Conservation (phyloP, 1,140 invertebrate species). For the Listronotus bonariensis region DNA sequence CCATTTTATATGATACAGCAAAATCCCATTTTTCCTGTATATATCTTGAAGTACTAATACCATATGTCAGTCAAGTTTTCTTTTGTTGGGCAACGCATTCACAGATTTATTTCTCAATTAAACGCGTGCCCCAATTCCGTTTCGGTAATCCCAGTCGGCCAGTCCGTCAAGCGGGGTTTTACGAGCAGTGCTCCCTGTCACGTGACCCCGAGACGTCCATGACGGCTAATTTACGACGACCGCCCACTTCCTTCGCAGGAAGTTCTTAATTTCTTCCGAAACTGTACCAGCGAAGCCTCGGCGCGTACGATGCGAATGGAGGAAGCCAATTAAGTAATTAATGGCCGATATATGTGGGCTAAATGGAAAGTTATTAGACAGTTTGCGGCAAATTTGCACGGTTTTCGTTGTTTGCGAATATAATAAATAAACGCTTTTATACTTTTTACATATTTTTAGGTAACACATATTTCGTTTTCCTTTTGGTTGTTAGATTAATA, state of each 20-base stretch:
- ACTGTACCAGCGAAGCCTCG: constrained; percentile 11
- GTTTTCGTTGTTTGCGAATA: neutral
- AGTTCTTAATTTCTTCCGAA: constrained; percentile 40
- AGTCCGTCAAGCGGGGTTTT: constrained; percentile 17
- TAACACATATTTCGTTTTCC: no score
- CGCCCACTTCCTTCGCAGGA: constrained; percentile 38
- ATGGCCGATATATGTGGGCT: constrained; percentile 35
- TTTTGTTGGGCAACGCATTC: constrained; percentile 16
- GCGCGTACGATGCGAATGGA: constrained; percentile 27
- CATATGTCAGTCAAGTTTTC: constrained; percentile 18
- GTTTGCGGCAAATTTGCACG: neutral
- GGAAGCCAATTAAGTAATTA: constrained; percentile 40
- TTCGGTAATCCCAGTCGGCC: constrained; percentile 19
- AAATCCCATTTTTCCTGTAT: no score
- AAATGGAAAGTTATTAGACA: constrained; percentile 35
- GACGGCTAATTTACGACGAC: constrained; percentile 30
- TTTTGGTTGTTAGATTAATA: no score
- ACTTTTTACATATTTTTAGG: no score
- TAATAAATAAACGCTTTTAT: no score
- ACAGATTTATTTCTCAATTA: constrained; percentile 33
- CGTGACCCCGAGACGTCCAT: constrained; percentile 18
- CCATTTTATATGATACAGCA: no score
- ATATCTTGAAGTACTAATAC: constrained; percentile 5
- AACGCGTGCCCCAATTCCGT: constrained; percentile 26
- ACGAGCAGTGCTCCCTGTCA: constrained; percentile 11